A percentile compares a stretch with the other conserved stretches of the same genome.
phyloP scores from a whole-genome alignment of 2,888 invertebrate species.

The Ectemnius continuus region DNA sequence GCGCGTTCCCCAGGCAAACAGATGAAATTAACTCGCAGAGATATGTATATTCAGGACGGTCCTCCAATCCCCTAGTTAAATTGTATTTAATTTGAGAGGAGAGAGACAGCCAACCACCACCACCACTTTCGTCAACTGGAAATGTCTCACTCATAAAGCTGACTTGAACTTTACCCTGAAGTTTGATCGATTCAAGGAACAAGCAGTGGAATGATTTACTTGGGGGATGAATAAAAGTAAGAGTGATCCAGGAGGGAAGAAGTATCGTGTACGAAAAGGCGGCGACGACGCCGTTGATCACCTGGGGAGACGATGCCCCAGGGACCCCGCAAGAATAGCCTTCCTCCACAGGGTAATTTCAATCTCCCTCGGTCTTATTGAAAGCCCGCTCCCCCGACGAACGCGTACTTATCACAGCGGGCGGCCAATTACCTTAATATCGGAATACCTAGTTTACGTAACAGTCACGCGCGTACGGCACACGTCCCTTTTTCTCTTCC shows the following conservation, averaged over 20 bases:
- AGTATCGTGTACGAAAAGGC: neutral
- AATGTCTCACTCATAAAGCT: too few relatives aligned
- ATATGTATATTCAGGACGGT: too few relatives aligned
- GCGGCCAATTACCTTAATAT: conserved; percentile 34
- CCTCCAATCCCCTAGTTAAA: too few relatives aligned
- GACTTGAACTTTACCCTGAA: neutral
- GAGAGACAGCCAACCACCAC: too few relatives aligned
- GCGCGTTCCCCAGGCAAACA: too few relatives aligned
- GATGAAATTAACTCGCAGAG: too few relatives aligned
- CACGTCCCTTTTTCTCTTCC: neutral
- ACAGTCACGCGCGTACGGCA: neutral
- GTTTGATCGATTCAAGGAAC: conserved; percentile 3
- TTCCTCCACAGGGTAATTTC: conserved; percentile 36
- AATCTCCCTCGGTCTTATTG: conserved; percentile 32
- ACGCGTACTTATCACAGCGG: conserved; percentile 31
- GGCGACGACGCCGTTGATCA: too few relatives aligned
- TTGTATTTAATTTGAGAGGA: too few relatives aligned
- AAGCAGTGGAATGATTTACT: too few relatives aligned
- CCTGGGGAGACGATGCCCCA: too few relatives aligned
- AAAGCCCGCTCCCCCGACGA: conserved; percentile 20
- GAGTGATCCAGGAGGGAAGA: neutral
- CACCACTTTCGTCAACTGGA: too few relatives aligned
- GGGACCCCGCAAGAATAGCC: conserved; percentile 27
- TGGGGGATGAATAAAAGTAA: too few relatives aligned
- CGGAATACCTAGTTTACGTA: conserved; percentile 12